Conservation (phyloP, 2,113 vertebrate genomes). For the Megaceryle torquata region DNA sequence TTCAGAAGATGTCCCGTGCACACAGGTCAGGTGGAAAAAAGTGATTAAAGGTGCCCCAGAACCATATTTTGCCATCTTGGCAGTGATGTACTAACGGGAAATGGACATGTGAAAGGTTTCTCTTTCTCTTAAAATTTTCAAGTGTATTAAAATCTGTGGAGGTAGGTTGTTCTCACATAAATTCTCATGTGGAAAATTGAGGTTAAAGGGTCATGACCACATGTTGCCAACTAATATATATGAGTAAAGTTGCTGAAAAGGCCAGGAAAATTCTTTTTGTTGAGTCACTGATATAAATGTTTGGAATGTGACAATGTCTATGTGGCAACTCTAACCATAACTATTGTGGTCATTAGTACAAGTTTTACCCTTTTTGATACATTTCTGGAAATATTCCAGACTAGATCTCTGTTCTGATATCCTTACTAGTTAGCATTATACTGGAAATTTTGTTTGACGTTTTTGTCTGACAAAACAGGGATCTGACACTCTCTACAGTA, state of each 20-base stretch:
- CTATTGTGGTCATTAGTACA: too few species aligned
- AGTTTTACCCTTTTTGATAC: not conserved
- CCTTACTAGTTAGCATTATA: not conserved
- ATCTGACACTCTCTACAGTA: not conserved
- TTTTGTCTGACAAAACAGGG: not conserved
- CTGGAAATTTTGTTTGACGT: not conserved
- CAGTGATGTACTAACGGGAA: not conserved
- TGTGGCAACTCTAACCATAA: not conserved
- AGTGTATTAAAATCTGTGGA: not conserved
- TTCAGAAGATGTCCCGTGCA: not conserved
- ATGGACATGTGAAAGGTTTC: not conserved
- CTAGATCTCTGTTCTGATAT: not conserved
- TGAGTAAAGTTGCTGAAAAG: not conserved
- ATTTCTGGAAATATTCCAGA: not conserved
- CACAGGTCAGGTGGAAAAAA: not conserved
- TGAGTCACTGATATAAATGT: not conserved
- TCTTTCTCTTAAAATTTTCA: not conserved
- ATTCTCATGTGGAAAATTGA: not conserved
- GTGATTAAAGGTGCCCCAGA: not conserved
- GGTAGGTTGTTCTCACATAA: not conserved
- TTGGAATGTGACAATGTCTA: not conserved
- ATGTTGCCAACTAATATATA: not conserved
- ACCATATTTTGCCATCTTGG: not conserved
- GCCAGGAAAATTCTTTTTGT: not conserved
- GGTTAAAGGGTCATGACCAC: not conserved